Evolutionary conservation across 2,113 vertebrate genomes (phyloP), one percentile per base, ranked within the genome.

Genomic region (Eonycteris spelaea): DNA sequence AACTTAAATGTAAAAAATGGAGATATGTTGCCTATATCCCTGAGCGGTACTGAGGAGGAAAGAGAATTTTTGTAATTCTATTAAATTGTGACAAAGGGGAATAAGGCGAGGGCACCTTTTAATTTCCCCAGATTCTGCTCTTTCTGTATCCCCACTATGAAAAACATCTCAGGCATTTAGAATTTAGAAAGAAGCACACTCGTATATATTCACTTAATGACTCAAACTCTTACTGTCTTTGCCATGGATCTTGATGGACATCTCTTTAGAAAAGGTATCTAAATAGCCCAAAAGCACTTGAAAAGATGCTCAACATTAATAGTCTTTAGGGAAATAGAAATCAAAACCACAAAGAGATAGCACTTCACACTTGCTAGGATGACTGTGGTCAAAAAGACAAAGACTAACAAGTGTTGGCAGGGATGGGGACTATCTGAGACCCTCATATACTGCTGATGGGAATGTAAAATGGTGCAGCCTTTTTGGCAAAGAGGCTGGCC

Each of bases 161-260:
- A 33, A n/a, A 43, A n/a, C 75, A 21, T 14, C 55, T 63, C 45
- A 86, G 35, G 65, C 28, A 55, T 38, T 89, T 10, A 59, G 38
- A 38, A 79, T 24, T 70, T 95, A 28, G 79, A 89, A 83, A 70
- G 63, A 74, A 88, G 67, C 33, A 43, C 19, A 5, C 35, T 51
- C 86, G 26, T 40, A 1, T 48, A 22, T 74, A 43, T 43, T 79
- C 16, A 43, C 74, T 87, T 78, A 48, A 26, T 33, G 57, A 87
- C 59, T 55, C 16, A 74, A 15, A 92, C 78, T 65, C 89, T 61
- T 33, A 57, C 7, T 68, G 4, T 57, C 8, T 90, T 88, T 48
- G 22, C 43, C 43, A 33, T 83, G 61, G 43, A 35, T 86, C 65
- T 75, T 70, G 95, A 28, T 30, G 80, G 79, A 68, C 4, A 15